Evolutionary conservation across 1,140 invertebrate genomes (phyloP).

Genomic region (Drosophila bocqueti): DNA sequence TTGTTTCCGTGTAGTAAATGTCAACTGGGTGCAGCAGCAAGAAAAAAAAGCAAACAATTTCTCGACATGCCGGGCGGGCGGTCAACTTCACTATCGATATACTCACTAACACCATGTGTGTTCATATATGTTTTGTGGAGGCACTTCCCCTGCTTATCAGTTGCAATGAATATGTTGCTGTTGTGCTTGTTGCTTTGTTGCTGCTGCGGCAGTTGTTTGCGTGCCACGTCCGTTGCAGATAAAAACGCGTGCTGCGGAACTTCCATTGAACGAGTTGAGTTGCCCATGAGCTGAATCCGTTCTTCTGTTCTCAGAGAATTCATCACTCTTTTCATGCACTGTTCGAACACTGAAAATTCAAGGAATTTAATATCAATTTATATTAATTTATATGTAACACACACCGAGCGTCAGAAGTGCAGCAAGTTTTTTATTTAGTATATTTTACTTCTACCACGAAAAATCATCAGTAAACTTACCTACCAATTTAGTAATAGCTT

Average conservation of each 20-base stretch:
- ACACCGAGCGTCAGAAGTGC: neutral
- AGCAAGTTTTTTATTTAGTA: too few species aligned
- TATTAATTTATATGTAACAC: neutral
- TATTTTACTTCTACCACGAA: too few species aligned
- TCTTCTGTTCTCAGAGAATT: conserved; percentile 38
- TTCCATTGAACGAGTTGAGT: conserved; percentile 40
- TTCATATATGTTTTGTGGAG: conserved; percentile 17
- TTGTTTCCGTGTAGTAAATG: conserved; percentile 42
- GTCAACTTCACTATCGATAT: conserved; percentile 66
- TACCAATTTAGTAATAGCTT: neutral
- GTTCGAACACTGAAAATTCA: neutral
- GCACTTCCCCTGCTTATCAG: conserved; percentile 58
- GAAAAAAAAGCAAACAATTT: conserved; percentile 29
- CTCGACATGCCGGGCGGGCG: conserved; percentile 44
- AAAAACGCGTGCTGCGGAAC: conserved; percentile 75
- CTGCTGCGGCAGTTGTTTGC: conserved; percentile 41
- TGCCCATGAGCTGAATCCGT: conserved; percentile 39
- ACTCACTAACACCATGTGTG: neutral
- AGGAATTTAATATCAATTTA: neutral
- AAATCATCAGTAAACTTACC: neutral
- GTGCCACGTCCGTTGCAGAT: conserved; percentile 76
- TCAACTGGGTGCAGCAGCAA: conserved; percentile 69
- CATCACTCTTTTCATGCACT: conserved; percentile 11
- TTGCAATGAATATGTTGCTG: conserved; percentile 38
- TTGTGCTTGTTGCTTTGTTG: conserved; percentile 15